Evolutionary conservation across 2,797 vertebrate species (phyloP).

Genomic region (Aplochiton taeniatus): DNA sequence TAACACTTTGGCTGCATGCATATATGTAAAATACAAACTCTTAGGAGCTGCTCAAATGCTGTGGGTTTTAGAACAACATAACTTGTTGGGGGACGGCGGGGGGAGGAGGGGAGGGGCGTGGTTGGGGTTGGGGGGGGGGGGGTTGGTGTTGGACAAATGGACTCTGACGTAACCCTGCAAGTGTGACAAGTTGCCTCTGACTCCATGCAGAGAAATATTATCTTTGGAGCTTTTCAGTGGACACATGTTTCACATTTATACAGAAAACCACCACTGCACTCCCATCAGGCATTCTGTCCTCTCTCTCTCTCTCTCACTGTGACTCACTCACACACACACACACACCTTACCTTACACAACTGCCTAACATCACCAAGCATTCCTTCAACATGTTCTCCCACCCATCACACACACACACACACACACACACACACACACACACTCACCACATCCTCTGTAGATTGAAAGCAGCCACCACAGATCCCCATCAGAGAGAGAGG

Average conservation of each 20-base stretch:
- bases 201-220: conserved; percentile 30
- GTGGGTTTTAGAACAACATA: conserved; percentile 15
- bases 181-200: conserved; percentile 17
- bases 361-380: conserved; percentile 32
- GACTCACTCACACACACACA: conserved; percentile 16
- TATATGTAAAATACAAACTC: too few relatives aligned
- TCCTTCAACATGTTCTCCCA: too few relatives aligned
- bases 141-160: conserved; percentile 11
- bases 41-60: neutral
- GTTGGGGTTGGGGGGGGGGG: neutral
- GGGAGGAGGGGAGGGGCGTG: neutral
- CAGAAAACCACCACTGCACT: conserved; percentile 9
- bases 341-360: conserved; percentile 40
- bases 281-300: conserved; percentile 24
- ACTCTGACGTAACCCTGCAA: conserved; percentile 15
- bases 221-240: conserved; percentile 44
- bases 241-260: conserved; percentile 42
- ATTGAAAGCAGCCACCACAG: conserved; percentile 50
- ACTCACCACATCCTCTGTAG: conserved; percentile 30
- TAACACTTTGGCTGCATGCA: too few relatives aligned
- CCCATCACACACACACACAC: conserved; percentile 33
- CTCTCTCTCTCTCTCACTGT: neutral
- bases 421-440: conserved; percentile 38
- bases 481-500: conserved; percentile 41
- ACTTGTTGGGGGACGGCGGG: too few relatives aligned